Evolutionary conservation across 2,113 vertebrate genomes (phyloP), one percentile per base, ranked within the genome.

Genomic region (Eurypyga helias): DNA sequence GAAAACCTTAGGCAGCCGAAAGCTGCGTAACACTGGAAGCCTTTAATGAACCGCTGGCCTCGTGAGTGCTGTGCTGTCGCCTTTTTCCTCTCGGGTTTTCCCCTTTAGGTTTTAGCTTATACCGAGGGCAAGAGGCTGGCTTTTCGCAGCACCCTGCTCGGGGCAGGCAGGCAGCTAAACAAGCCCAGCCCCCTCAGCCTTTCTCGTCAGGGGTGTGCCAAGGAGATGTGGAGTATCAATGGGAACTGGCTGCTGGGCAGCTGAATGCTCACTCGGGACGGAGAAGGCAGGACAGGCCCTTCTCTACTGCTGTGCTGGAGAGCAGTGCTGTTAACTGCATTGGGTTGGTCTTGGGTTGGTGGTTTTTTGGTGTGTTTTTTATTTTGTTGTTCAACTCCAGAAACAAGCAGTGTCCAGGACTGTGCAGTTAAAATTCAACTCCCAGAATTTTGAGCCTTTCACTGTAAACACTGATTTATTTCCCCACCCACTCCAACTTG

Each of bases 151-250:
- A 18, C 9, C 29, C 28, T 11, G 3, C 73, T 9, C 1, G 1
- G 38, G 13, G 51, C 4, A 0, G 10, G 54, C 29, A 55, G 33
- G 43, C 67, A 36, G n/a, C n/a, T 29, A 3, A 31, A 18, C 4
- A 2, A 17, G n/a, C 49, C 36, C 48, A 15, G 31, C 52, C 62
- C 34, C 36, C 26, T 36, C 33, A 19, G 54, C 77, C 61, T 64
- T 6, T 21, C 26, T 17, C 2, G 0, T 6, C 45, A 13, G 31
- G 46, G 4, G 14, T 1, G 6, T 71, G 77, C 81, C 43, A 49
- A 58, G 48, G 43, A 84, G 13, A 13, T 0, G 0, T 0, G 1
- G n/a, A 34, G 3, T 0, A 8, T 9, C 1, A 1, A 23, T 3
- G 7, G 29, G 8, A 17, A 24, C 0, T 7, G 6, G 9, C 25